Evolutionary conservation across 2,113 vertebrate species (phyloP), one percentile per base, ranked within the genome.

Genomic region (Monopterus albus): DNA sequence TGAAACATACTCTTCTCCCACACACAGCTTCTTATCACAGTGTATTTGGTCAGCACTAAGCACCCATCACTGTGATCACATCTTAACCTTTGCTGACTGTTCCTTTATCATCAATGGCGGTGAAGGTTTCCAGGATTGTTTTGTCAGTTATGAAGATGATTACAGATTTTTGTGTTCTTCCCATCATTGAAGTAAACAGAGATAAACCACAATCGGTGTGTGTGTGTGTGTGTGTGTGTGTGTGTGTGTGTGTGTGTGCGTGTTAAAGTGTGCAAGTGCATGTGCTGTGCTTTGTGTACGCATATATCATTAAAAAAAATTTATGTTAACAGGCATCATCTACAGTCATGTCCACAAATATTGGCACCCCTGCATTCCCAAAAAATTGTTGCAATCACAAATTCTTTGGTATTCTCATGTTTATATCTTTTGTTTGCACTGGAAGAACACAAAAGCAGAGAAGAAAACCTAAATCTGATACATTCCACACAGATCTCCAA

Each of bases 131-230:
- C 43, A 26, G 46, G 40, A 26, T 21, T 6, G 18, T 26, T 67
- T n/a, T 8, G 39, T 82, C 58, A 76, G 62, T 14, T 13, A 56
- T 25, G 3, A n/a, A n/a, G 45, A 42, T 14, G 28, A 70, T 59
- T 17, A 23, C 50, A 55, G n/a, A 50, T 61, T n/a, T 33, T 12
- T 35, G 23, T 13, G 5, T 43, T 56, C 10, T 43, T 72, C 50
- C 38, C 55, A n/a, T 75, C 23, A 25, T 17, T 46, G 31, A 4
- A 1, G 28, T 57, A 9, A 1, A 46, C 7, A 50, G 6, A 15
- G 8, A 36, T 23, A 50, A 66, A 51, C 15, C 12, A 6, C 23
- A 50, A 10, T 36, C 5, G n/a, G n/a, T n/a, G n/a, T n/a, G n/a
- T n/a, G n/a, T n/a, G n/a, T n/a, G n/a, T n/a, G n/a, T n/a, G n/a